phyloP scores from a whole-genome alignment of 64 coral and sea anemone species.

The Catalaphyllia jardinei region DNA sequence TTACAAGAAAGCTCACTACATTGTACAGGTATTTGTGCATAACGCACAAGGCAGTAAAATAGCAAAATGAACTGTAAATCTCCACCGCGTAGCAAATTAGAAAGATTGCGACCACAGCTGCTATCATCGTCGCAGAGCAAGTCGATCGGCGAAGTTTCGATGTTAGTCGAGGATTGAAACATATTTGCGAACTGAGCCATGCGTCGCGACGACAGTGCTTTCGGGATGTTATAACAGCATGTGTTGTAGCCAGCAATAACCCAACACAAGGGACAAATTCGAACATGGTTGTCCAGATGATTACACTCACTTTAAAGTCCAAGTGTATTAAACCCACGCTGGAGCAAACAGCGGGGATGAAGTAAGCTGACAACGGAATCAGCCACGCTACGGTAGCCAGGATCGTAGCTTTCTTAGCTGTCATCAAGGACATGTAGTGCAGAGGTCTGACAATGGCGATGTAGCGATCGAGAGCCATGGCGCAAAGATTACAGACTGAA shows the following conservation, averaged over 20 bases:
- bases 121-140: neutral
- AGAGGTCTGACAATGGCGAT: conserved; percentile 16
- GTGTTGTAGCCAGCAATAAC: neutral
- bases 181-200: neutral
- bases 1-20: neutral
- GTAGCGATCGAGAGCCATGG: conserved; percentile 10
- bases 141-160: neutral
- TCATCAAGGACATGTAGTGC: conserved; percentile 8
- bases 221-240: neutral
- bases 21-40: neutral
- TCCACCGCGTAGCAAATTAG: neutral
- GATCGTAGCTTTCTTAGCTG: neutral
- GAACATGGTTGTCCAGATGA: conserved; percentile 2
- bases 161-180: neutral
- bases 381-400: neutral
- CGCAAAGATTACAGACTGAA: neutral
- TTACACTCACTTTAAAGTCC: neutral
- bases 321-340: neutral
- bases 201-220: neutral
- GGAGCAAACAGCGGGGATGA: conserved; percentile 11
- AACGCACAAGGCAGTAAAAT: neutral
- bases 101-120: neutral
- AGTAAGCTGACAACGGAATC: neutral
- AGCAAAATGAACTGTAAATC: conserved; percentile 17
- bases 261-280: conserved; percentile 1